phyloP scores from a whole-genome alignment of 2,113 vertebrate species.

The Phycodurus eques region DNA sequence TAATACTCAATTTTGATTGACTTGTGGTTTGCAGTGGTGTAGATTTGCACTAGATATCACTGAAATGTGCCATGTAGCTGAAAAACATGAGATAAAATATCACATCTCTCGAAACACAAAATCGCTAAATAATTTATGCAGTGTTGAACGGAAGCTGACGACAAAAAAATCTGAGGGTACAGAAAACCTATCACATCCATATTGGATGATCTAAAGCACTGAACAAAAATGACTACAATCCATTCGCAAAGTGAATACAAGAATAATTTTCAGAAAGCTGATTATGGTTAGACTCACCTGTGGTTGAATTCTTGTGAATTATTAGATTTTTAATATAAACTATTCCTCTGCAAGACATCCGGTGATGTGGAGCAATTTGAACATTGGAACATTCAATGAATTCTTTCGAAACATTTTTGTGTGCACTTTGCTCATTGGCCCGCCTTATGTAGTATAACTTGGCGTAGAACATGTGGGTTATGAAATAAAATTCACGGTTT shows the following conservation, averaged over 20 bases:
- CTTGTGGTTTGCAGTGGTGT: neutral
- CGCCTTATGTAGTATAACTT: neutral
- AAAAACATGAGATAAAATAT: neutral
- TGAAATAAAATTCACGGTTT: neutral
- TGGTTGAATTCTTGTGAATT: neutral
- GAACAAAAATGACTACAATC: neutral
- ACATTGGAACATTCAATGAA: neutral
- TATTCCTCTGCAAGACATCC: neutral
- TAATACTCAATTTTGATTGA: neutral
- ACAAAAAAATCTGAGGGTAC: neutral
- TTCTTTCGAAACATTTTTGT: neutral
- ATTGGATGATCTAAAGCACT: neutral
- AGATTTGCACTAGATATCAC: neutral
- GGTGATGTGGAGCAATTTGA: neutral
- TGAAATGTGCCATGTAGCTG: neutral
- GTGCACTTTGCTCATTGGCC: neutral
- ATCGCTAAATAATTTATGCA: neutral
- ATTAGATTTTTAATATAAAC: neutral
- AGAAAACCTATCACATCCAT: neutral
- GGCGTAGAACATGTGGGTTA: neutral
- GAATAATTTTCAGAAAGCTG: neutral
- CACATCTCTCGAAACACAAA: neutral
- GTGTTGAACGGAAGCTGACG: neutral
- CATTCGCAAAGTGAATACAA: neutral
- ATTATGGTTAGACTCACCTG: no score